Base-by-base conservation (phyloP, 2,113 vertebrate species). In the Corvus hawaiiensis region DNA sequence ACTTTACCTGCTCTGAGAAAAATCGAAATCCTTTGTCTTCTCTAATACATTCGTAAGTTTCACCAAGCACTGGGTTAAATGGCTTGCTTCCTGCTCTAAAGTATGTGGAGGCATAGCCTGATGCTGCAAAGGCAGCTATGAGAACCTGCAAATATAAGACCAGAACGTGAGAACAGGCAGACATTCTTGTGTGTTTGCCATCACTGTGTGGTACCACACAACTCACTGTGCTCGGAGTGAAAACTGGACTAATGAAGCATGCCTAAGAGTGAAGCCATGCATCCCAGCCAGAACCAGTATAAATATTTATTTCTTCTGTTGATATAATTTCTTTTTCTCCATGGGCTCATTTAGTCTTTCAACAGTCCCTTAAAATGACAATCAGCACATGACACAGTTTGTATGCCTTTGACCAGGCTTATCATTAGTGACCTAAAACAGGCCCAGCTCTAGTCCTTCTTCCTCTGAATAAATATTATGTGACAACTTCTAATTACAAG, bases 41-140 rank as follows among this genome's bases (percentile, higher is more conserved):
- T 93, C 99, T 98, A 93, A 99, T 99, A 98, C 99, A 99, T 98
- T 99, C 99, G 3, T 99, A 99, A 8, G 99, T 99, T 97, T 99
- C 99, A 95, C 99, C 99, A 16, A 99, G 99, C 73, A 99, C 97
- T 44, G 99, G 99, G 97, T 99, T 99, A 98, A 99, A 99, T 97
- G 99, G 99, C 98, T 99, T 99, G 97, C 99, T 99, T 98, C 99
- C 99, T 95, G 99, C 99, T 98, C 99, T 98, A 84, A 99, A 99
- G 96, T 99, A 99, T 3, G 99, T 99, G 96, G 99, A 99, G 79
- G 99, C 99, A 94, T 99, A 99, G 97, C 99, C 99, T 94, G 99
- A 99, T 91, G 99, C 98, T 90, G 99, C 99, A 98, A 99, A 99
- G 82, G 99, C 99, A 95, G 99, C 99, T 51, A 99, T 98, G 43